Base-by-base conservation (phyloP, 2,888 invertebrate genomes). In the Tenthredo amoena region DNA sequence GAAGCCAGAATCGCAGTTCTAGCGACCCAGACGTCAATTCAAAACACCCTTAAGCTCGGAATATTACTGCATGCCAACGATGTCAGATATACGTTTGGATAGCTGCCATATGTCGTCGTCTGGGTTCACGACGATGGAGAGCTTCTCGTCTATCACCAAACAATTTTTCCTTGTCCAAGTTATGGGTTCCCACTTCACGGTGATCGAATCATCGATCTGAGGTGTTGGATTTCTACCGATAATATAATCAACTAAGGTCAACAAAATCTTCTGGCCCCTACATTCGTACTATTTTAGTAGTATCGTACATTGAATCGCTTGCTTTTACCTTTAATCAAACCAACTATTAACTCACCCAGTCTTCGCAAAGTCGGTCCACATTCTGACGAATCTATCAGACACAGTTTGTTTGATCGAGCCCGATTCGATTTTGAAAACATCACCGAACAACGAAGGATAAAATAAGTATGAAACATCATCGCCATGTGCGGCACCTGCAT, bases 301-400 rank as follows among this genome's bases (percentile, higher is more conserved):
- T 50, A 50, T 50, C 50, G 47, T 47, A 47, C 18, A 47, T 15
- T 18, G 15, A 47, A 47, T 47, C 4, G 15, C 15, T 18, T 18
- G 50, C 18, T 50, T 0, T 50, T 15, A 50, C 50, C 18, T 18
- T 18, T 1, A 50, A 18, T 18, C 15, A 50, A 15, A 50, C 15
- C 6, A 40, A 34, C 1, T 34, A 18, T 21, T 4, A 21, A 82
- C 94, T 92, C 90, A 95, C 94, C 95, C 94, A 88, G 91, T 92
- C 90, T 94, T 95, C 50, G 96, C 96, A 91, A 96, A 96, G 88
- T 96, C 95, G 0, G 95, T 95, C 96, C 96, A 96, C 92, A 96
- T 92, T 62, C 93, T 91, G 31, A 94, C 92, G 89, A 96, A 92
- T 55, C 94, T 92, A 40, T 94, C 91, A 1, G 94, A 91, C 4